Conservation (phyloP, 1,140 invertebrate species). For the Diachasma alloeum region DNA sequence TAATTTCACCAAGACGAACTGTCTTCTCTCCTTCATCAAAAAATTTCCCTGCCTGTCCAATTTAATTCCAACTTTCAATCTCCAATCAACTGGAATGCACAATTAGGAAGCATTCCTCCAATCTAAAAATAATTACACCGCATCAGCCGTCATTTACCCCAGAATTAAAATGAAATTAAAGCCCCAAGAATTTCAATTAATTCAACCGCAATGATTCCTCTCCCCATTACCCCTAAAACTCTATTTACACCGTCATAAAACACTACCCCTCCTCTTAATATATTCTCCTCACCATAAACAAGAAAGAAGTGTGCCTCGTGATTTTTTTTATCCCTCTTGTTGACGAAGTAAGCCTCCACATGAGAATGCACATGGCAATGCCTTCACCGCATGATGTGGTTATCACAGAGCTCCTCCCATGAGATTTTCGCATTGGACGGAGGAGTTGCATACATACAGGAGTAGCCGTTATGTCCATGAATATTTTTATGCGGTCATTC, state of each 20-base stretch:
- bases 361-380: not conserved
- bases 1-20: too few species aligned
- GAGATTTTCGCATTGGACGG: not conserved
- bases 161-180: not conserved
- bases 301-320: not conserved
- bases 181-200: not conserved
- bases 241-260: not conserved
- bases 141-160: not conserved
- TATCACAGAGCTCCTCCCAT: not conserved
- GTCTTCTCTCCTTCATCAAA: too few species aligned
- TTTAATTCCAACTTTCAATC: too few species aligned
- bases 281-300: not conserved
- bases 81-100: not conserved
- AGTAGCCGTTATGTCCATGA: slow-evolving; percentile 23
- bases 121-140: not conserved
- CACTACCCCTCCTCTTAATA: not conserved
- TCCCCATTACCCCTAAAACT: not conserved
- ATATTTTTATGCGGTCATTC: slow-evolving; percentile 23
- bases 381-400: not conserved
- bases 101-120: too few species aligned
- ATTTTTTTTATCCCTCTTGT: not conserved
- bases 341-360: not conserved
- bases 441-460: slow-evolving; percentile 6
- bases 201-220: not conserved
- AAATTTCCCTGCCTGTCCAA: too few species aligned